Evolutionary conservation across 2,797 vertebrate genomes (phyloP), one percentile per base, ranked within the genome.

Genomic region (Neomorphus geoffroyi): DNA sequence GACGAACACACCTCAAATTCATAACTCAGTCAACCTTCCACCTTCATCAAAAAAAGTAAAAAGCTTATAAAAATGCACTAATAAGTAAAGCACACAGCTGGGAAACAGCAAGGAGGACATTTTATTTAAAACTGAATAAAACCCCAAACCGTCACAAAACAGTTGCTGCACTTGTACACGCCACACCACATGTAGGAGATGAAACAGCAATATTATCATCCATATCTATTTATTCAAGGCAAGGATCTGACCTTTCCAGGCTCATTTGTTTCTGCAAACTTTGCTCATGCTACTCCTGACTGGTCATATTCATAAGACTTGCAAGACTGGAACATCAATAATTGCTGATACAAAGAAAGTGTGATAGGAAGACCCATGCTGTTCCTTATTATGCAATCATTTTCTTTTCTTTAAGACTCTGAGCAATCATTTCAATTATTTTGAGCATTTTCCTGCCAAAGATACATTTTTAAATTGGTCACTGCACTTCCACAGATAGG

Each of bases 151-250:
- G 0, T 72, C 65, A 51, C 6, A 35, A 6, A 70, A 46, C 41
- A 84, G 51, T 35, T 90, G 56, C 66, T 90, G 51, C 19, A 28
- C 8, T 86, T 84, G 39, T 24, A 14, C 28, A 77, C 48, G 73
- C 85, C 56, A 57, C 1, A 6, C 90, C 94, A 93, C 90, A 65
- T 94, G 88, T 92, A 64, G 50, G 28, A 93, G 60, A 80, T 78
- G 62, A 78, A 92, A 90, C 73, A 94, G 48, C 26, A 87, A 6
- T 50, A 51, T 7, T 82, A 65, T 56, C 46, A 30, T 58, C 72
- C 65, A 28, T 30, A 67, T 41, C 37, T 97, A n/a, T 97, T 95
- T 96, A 94, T 95, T 91, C 91, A 95, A 92, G 94, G 73, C 71
- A 94, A 90, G 94, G 74, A 93, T 81, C 53, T 95, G 94, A 95